Evolutionary conservation across 2,797 vertebrate genomes (phyloP).

Genomic region (Hoplostethus atlanticus): DNA sequence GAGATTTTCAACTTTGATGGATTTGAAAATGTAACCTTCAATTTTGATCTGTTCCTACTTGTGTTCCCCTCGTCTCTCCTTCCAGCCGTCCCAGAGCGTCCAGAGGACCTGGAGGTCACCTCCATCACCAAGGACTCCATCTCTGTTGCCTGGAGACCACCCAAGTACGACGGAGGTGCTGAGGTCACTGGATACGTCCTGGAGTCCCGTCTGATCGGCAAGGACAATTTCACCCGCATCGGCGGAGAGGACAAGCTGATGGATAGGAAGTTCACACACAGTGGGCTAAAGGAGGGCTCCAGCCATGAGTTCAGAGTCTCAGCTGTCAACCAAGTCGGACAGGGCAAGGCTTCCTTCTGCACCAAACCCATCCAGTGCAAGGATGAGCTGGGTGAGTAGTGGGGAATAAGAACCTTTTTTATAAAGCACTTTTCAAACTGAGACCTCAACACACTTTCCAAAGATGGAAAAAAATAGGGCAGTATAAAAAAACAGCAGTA

Average conservation of each 20-base stretch:
- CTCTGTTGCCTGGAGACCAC: constrained; percentile 93
- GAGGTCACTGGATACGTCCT: constrained; percentile 94
- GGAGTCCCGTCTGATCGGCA: constrained; percentile 93
- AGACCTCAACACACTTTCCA: background rate
- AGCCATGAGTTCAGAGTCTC: constrained; percentile 97
- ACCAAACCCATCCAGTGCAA: constrained; percentile 98
- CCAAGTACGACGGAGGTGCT: constrained; percentile 96
- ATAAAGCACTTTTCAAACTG: background rate
- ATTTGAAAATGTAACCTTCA: no score
- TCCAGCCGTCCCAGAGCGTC: constrained; percentile 95
- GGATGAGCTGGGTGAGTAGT: constrained; percentile 92
- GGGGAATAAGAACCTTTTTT: background rate
- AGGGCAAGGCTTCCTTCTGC: constrained; percentile 95
- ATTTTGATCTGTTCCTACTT: no score
- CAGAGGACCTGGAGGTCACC: constrained; percentile 94
- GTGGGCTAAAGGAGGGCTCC: constrained; percentile 92
- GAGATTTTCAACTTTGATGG: no score
- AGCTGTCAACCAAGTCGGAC: constrained; percentile 94
- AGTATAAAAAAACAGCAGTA: background rate
- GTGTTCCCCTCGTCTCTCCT: background rate
- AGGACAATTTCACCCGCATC: constrained; percentile 89
- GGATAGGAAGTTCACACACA: constrained; percentile 90
- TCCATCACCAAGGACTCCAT: constrained; percentile 92
- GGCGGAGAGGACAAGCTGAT: constrained; percentile 92
- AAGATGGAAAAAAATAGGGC: background rate